Evolutionary conservation across 2,888 invertebrate genomes (phyloP), one percentile per base, ranked within the genome.

Genomic region (Caenorhabditis afra): DNA sequence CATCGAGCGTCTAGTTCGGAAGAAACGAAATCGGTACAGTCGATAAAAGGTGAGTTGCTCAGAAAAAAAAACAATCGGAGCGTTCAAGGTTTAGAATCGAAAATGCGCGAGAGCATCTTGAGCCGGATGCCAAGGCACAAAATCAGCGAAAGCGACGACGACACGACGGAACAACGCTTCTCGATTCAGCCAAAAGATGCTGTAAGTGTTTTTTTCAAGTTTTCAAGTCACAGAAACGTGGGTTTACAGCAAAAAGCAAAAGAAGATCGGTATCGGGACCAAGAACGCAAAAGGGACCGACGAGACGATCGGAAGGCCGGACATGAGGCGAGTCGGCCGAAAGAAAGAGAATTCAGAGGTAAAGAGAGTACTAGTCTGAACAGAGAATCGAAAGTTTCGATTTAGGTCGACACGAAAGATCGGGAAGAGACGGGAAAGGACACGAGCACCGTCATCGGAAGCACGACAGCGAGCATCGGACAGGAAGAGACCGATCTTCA

Each of bases 111-210:
- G 14, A 75, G 53, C 18, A 58, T 80, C 22, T 11, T 75, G 35
- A 75, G 66, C 37, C 65, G 66, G 12, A 14, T 71, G 16, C 64
- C 44, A 16, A 81, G 50, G 18, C 29, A 58, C 1, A 73, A 71
- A 44, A 11, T 59, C 1, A 77, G 71, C 18, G 73, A 73, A 29
- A 81, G 59, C 39, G 75, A 65, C 5, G 81, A 81, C n/a, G 79
- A 81, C 49, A 83, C 83, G 8, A 79, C 79, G n/a, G 82, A 81
- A 20, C 81, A 83, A 44, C 64, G 83, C 18, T 86, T 86, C 57
- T 80, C 85, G 1, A 82, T 86, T 41, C 85, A 86, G 59, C 86
- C 86, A 8, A 81, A 76, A 66, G 81, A 78, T 37, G 75, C 79
- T n/a, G 82, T 82, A 18, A 41, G 77, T 59, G 22, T 62, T 29